Evolutionary conservation across 2,888 invertebrate species (phyloP).

Genomic region (Drosophila rubida): DNA sequence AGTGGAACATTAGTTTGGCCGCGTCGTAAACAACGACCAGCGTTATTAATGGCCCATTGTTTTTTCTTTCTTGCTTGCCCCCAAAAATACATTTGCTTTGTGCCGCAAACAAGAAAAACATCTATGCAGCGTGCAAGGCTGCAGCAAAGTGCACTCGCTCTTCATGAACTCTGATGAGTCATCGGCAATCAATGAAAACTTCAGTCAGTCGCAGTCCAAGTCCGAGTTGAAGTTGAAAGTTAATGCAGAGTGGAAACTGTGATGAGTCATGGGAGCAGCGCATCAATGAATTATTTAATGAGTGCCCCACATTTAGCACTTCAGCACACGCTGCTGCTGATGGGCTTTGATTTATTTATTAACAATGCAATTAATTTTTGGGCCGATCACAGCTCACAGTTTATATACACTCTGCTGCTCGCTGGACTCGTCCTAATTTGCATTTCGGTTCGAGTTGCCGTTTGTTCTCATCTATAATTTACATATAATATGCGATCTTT

Average conservation of each 20-base stretch:
- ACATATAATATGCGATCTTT: conserved; percentile 43
- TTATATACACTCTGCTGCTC: no score
- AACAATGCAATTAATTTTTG: not conserved
- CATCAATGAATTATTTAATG: conserved; percentile 2
- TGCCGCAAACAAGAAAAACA: no score
- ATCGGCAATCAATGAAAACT: not conserved
- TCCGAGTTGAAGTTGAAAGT: not conserved
- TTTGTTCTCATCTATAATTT: conserved; percentile 3
- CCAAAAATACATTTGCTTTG: not conserved
- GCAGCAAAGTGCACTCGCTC: not conserved
- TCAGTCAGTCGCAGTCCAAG: not conserved
- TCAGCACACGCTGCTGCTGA: not conserved
- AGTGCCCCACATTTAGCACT: not conserved
- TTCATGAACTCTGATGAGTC: not conserved
- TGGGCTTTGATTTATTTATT: not conserved
- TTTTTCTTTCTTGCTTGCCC: no score
- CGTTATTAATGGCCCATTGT: not conserved
- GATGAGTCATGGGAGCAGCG: not conserved
- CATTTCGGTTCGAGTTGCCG: not conserved
- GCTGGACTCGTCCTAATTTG: not conserved
- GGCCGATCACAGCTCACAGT: no score
- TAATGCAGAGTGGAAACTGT: not conserved
- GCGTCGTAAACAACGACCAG: not conserved
- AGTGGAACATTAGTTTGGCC: not conserved
- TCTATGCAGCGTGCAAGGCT: not conserved